Percentiles rank a stretch among this genome's conserved stretches.
Evolutionary conservation across 1,140 invertebrate species (phyloP).

Genomic region (Andrena cerasifolii): DNA sequence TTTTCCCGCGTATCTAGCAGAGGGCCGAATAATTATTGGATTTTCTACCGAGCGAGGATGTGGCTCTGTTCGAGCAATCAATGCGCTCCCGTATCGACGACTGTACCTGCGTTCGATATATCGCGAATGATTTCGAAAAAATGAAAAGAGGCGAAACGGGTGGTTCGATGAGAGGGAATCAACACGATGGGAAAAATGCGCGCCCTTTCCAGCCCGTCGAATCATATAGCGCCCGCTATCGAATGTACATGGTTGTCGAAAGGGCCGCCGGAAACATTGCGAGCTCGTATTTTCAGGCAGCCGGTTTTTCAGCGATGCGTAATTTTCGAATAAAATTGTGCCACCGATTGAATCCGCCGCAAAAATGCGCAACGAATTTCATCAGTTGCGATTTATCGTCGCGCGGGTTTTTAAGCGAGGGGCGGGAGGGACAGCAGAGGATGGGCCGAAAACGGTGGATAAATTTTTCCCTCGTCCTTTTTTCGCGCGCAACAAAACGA

Average conservation of each 20-base stretch:
- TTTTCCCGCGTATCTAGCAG: background rate
- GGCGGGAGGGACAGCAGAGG: background rate
- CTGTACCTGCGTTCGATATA: slow-evolving; percentile 37
- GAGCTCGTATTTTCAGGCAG: slow-evolving; percentile 33
- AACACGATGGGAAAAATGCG: slow-evolving; percentile 51
- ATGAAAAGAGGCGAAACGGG: slow-evolving; percentile 4
- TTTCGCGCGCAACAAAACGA: background rate
- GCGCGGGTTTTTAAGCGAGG: slow-evolving; percentile 37
- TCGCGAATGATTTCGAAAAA: slow-evolving; percentile 54
- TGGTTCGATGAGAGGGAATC: slow-evolving; percentile 41
- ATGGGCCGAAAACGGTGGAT: slow-evolving; percentile 18
- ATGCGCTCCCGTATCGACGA: background rate
- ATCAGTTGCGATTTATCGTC: slow-evolving; percentile 45
- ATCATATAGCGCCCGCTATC: slow-evolving; percentile 21
- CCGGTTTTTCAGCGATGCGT: slow-evolving; percentile 42
- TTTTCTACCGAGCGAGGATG: background rate
- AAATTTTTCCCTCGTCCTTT: slow-evolving; percentile 1
- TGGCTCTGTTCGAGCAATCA: background rate
- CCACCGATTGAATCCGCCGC: slow-evolving; percentile 42
- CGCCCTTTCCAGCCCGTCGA: slow-evolving; percentile 10
- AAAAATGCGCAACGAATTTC: slow-evolving; percentile 49
- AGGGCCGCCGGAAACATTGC: slow-evolving; percentile 9
- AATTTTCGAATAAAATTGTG: slow-evolving; percentile 53
- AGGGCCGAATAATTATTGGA: slow-evolving; percentile 23
- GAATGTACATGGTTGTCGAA: slow-evolving; percentile 15